Evolutionary conservation across 2,797 vertebrate genomes (phyloP).

Genomic region (Coreius guichenoti): DNA sequence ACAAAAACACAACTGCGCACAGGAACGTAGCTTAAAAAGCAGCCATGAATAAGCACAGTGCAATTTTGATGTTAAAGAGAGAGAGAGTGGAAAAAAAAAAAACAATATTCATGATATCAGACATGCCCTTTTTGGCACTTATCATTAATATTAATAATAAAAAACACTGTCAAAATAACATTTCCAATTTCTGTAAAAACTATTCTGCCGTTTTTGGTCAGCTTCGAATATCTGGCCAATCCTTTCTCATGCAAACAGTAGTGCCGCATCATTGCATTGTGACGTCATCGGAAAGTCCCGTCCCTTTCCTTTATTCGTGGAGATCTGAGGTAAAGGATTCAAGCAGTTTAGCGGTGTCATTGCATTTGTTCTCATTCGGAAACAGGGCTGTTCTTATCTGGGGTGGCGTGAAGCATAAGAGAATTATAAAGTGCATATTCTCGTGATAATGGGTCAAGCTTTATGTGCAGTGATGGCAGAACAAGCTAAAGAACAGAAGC

Average conservation of each 20-base stretch:
- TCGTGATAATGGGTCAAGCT: constrained; percentile 64
- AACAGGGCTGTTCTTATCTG: constrained; percentile 41
- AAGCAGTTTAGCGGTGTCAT: constrained; percentile 50
- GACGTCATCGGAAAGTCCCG: constrained; percentile 8
- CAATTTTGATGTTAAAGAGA: constrained; percentile 44
- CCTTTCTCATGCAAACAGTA: constrained; percentile 42
- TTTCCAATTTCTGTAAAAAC: constrained; percentile 39
- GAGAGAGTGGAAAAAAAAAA: constrained; percentile 32
- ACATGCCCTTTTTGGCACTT: constrained; percentile 44
- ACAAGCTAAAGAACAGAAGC: constrained; percentile 67
- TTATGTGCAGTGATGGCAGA: constrained; percentile 58
- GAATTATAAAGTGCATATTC: constrained; percentile 76
- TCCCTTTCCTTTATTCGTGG: constrained; percentile 23
- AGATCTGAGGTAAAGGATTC: constrained; percentile 39
- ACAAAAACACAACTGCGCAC: constrained; percentile 66
- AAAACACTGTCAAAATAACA: constrained; percentile 41
- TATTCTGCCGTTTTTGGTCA: constrained; percentile 41
- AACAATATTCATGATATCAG: constrained; percentile 50
- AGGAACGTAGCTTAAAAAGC: constrained; percentile 46
- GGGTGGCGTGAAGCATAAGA: constrained; percentile 61
- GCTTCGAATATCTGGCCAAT: constrained; percentile 24
- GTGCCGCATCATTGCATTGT: constrained; percentile 40
- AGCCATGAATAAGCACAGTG: constrained; percentile 59
- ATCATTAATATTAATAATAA: background rate
- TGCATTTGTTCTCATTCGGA: constrained; percentile 45